Percentiles rank a stretch among this genome's conserved stretches.
Conservation (phyloP, 2,113 vertebrate genomes). For the Thymallus thymallus region DNA sequence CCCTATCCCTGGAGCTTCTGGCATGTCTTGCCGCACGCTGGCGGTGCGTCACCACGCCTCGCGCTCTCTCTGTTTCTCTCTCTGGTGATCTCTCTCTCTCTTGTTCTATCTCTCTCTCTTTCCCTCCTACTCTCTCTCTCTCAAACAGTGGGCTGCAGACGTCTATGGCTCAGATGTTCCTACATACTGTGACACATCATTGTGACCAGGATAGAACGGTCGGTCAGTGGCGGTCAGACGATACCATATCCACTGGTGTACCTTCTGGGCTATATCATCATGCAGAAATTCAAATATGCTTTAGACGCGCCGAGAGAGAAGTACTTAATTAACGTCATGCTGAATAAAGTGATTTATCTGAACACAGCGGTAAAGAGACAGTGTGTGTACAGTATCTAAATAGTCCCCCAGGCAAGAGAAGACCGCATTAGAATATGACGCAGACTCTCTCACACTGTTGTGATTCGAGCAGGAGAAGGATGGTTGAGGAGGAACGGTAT, state of each 20-base stretch:
- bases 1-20: background rate
- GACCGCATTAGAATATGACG: conserved; percentile 69
- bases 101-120: background rate
- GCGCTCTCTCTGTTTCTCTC: background rate
- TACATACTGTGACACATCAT: background rate
- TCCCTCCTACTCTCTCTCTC: background rate
- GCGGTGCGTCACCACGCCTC: background rate
- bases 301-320: conserved; percentile 52
- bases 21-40: background rate
- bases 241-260: background rate
- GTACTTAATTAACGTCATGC: conserved; percentile 69
- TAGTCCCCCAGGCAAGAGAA: conserved; percentile 68
- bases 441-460: conserved; percentile 54
- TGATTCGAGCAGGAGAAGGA: conserved; percentile 37
- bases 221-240: background rate
- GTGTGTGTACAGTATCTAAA: conserved; percentile 59
- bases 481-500: conserved; percentile 19
- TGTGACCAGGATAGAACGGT: background rate
- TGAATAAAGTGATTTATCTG: conserved; percentile 70
- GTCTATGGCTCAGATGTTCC: background rate
- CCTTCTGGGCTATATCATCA: conserved; percentile 46
- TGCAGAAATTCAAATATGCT: conserved; percentile 61
- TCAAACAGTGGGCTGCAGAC: background rate
- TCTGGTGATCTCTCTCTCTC: background rate
- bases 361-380: conserved; percentile 64